These are phyloP conservation scores for Metopolophium dirhodum DNA, from an alignment of 1,140 invertebrate species.

Conservation along the genomic window DNA sequence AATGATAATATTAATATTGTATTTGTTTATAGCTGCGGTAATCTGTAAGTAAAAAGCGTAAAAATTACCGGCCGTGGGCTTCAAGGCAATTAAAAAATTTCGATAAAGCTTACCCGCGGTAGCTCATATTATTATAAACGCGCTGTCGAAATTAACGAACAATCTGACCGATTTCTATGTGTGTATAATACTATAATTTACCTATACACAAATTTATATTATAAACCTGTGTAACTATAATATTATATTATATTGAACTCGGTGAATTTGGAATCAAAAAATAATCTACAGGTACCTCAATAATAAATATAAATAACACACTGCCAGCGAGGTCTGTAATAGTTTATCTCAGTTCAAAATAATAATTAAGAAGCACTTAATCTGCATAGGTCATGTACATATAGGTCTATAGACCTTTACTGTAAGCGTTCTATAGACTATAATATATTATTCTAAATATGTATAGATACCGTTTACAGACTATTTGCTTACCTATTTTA, in stretches of 20 bases:
- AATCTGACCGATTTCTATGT: neutral
- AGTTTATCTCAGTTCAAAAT: neutral
- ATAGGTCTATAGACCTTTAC: neutral
- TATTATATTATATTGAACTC: no score
- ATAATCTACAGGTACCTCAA: neutral
- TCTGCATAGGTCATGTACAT: neutral
- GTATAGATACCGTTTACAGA: neutral
- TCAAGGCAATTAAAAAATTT: neutral
- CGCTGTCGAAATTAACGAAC: neutral
- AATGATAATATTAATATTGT: no score
- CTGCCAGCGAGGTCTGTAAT: neutral
- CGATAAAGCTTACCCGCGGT: neutral
- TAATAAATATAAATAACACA: neutral
- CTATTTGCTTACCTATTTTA: neutral
- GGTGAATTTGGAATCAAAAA: neutral
- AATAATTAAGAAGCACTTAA: slow-evolving; percentile 22
- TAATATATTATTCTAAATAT: neutral
- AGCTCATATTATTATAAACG: neutral
- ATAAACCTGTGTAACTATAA: neutral
- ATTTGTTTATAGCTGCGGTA: neutral
- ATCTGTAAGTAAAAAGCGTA: neutral
- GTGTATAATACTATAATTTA: neutral
- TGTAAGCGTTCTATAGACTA: neutral
- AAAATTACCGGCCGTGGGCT: neutral
- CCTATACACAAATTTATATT: neutral